Evolutionary conservation across 2,113 vertebrate genomes (phyloP), one percentile per base, ranked within the genome.

Genomic region (Pogonocichla stellata): DNA sequence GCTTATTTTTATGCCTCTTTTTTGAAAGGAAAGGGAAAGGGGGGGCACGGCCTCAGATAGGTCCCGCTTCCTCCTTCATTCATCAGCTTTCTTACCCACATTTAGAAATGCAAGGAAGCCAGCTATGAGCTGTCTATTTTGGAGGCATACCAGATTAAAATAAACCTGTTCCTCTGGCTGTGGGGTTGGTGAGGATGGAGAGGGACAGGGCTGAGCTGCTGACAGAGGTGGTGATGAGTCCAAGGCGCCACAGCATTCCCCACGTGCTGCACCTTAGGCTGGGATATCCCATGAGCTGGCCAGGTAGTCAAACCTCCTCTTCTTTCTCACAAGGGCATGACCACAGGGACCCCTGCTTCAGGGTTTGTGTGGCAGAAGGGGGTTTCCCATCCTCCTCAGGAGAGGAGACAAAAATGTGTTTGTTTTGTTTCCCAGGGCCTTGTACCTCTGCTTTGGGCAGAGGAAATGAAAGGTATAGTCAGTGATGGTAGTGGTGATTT

Each of bases 251-350:
- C n/a, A 69, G 60, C 36, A 20, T 73, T 72, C 40, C 17, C 29
- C 0, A 0, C 10, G 38, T 19, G 75, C 85, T 89, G 71, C 82
- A 48, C 29, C 51, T 69, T 40, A 65, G 90, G 69, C 69, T 75
- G 89, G 88, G 94, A 67, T 94, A 95, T 54, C 74, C 45, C 85
- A 12, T 40, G 65, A 93, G 72, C n/a, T 42, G 92, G 34, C 92
- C 94, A 96, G 88, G 90, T 57, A 29, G 47, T 42, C 93, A 95
- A 73, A 54, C 89, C 90, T 93, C 88, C 92, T 88, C 89, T 91
- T 95, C 83, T 91, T 94, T 48, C 87, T 94, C 83, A 79, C 8
- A 19, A 93, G 57, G 47, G 79, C 65, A 33, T 8, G 8, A 73
- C 86, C 82, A 34, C 82, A 65, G 71, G 56, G 31, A 77, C 53